Base-by-base conservation (phyloP, 2,113 vertebrate species). In the Piprites chloris region DNA sequence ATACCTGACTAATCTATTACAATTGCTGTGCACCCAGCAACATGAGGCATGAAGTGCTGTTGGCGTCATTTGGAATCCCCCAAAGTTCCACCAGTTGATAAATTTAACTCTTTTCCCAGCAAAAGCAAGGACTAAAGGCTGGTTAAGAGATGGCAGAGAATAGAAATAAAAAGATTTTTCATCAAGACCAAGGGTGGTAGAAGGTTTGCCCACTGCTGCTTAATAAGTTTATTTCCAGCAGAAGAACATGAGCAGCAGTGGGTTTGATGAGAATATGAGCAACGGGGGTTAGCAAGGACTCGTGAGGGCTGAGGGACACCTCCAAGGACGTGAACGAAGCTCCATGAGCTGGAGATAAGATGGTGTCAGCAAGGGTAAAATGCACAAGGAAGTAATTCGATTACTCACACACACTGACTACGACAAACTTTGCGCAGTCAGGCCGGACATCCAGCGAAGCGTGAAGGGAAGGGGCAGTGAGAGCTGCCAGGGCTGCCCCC, bases 321-420 rank as follows among this genome's bases (percentile, higher is more conserved):
- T 95, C 33, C 73, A 86, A 89, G 84, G 65, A 86, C 0, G 2
- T 35, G 44, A 88, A 84, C 2, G 6, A 95, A 95, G 93, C 73
- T 92, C 80, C 86, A 55, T 6, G 86, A 93, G 86, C 80, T 89
- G 89, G 84, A 95, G 86, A 61, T 93, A 92, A 93, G 94, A 84
- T 8, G 52, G 89, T 81, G 53, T 69, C 90, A 95, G 96, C 2
- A 9, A 95, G 87, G 95, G 69, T 85, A 66, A 93, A 95, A 93
- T 39, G 90, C 94, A 77, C 76, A 92, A 74, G 65, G 85, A 93
- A 80, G 72, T 90, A 93, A 95, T 96, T 90, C 46, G 33, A 95
- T 95, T 96, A 97, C 92, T 97, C 86, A 95, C 94, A 94, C 90
- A 55, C 88, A 42, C 63, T 78, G 95, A 32, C 76, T 90, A 81